Evolutionary conservation across 2,113 vertebrate species (phyloP).

Genomic region (Ameiurus melas): DNA sequence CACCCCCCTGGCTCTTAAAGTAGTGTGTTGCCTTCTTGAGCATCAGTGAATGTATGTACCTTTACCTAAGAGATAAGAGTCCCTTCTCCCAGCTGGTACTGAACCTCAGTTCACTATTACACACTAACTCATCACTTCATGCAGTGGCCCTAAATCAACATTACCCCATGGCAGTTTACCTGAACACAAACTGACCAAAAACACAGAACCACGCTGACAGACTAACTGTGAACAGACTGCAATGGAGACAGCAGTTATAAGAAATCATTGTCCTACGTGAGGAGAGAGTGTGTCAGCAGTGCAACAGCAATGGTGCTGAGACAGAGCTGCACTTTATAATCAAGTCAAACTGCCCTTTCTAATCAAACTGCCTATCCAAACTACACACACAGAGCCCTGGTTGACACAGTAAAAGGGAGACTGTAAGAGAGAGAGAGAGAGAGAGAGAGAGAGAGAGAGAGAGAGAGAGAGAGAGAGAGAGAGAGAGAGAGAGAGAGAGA

Average conservation of each 20-base stretch:
- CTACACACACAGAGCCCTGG: not conserved
- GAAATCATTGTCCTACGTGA: not conserved
- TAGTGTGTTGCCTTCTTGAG: too few species aligned
- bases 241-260: not conserved
- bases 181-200: not conserved
- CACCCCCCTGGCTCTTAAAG: too few species aligned
- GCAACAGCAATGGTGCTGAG: not conserved
- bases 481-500: not conserved
- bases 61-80: not conserved
- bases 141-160: not conserved
- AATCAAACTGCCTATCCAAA: not conserved
- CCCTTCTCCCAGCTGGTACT: not conserved
- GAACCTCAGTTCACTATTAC: not conserved
- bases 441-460: slow-evolving; percentile 9
- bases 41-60: too few species aligned
- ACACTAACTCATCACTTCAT: not conserved
- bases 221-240: not conserved
- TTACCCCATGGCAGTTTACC: not conserved
- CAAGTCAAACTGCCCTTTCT: too few species aligned
- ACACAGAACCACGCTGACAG: not conserved
- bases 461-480: too few species aligned
- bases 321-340: not conserved
- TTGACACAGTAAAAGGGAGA: not conserved
- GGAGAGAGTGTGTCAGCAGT: not conserved
- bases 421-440: not conserved